Evolutionary conservation across 2,797 vertebrate genomes (phyloP).

Genomic region (Anguilla anguilla): DNA sequence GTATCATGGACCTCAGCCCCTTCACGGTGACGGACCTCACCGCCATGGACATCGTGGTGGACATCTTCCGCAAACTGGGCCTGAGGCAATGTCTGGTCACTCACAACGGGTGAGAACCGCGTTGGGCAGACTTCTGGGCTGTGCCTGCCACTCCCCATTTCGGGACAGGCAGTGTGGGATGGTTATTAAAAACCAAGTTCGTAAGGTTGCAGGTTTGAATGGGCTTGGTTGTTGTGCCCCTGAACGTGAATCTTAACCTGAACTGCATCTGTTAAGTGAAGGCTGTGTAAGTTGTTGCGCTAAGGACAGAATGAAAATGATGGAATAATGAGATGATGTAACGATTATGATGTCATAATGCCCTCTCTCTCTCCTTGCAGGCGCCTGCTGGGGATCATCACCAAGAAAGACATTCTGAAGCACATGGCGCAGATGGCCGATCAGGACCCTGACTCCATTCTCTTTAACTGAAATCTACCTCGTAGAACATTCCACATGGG

Average conservation of each 20-base stretch:
- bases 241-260: background rate
- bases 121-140: background rate
- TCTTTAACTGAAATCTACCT: slow-evolving; percentile 72
- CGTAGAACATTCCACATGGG: background rate
- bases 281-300: background rate
- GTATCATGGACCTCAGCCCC: slow-evolving; percentile 84
- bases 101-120: slow-evolving; percentile 77
- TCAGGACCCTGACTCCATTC: slow-evolving; percentile 84
- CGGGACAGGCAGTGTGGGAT: too few species aligned
- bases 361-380: slow-evolving; percentile 55
- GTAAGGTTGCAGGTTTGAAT: too few species aligned
- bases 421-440: slow-evolving; percentile 87
- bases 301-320: background rate
- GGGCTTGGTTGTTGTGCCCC: background rate
- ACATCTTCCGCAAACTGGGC: slow-evolving; percentile 86
- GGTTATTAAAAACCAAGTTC: too few species aligned
- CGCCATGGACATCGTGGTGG: slow-evolving; percentile 85
- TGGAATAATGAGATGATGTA: background rate
- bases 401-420: slow-evolving; percentile 85
- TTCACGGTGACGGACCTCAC: slow-evolving; percentile 87
- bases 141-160: too few species aligned
- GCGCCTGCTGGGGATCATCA: slow-evolving; percentile 83
- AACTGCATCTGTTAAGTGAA: background rate
- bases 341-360: background rate
- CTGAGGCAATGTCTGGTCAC: slow-evolving; percentile 85